phyloP scores from a whole-genome alignment of 1,140 invertebrate species.

The Rhynchophorus ferrugineus region DNA sequence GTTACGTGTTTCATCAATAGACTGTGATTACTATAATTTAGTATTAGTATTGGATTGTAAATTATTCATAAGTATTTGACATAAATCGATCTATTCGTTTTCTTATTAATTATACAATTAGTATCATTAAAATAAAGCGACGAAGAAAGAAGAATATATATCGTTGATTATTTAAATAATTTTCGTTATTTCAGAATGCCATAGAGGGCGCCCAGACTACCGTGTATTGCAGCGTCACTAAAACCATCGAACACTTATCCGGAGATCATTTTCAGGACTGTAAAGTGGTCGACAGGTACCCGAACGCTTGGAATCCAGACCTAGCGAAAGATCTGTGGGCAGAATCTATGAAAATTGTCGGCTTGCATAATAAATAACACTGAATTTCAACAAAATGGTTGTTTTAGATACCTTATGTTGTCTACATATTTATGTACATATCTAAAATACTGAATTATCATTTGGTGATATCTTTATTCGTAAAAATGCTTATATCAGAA shows the following conservation, averaged over 20 bases:
- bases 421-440: neutral
- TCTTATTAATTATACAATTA: no score
- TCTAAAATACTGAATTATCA: neutral
- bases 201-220: slow-evolving; percentile 72
- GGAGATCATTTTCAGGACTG: slow-evolving; percentile 24
- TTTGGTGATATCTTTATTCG: no score
- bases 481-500: no score
- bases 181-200: slow-evolving; percentile 54
- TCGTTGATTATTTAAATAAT: no score
- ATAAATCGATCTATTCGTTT: no score
- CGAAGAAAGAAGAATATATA: no score
- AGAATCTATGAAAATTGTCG: neutral
- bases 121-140: no score
- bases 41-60: no score
- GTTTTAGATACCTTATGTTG: neutral
- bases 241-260: slow-evolving; percentile 49
- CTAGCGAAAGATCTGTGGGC: slow-evolving; percentile 3
- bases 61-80: no score
- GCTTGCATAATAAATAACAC: neutral
- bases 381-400: neutral
- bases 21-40: no score
- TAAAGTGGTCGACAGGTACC: slow-evolving; percentile 15
- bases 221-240: slow-evolving; percentile 65
- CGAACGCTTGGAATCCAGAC: slow-evolving; percentile 13
- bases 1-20: no score